Evolutionary conservation across 2,888 invertebrate species (phyloP).

Genomic region (Hemicrepidius hirtus): DNA sequence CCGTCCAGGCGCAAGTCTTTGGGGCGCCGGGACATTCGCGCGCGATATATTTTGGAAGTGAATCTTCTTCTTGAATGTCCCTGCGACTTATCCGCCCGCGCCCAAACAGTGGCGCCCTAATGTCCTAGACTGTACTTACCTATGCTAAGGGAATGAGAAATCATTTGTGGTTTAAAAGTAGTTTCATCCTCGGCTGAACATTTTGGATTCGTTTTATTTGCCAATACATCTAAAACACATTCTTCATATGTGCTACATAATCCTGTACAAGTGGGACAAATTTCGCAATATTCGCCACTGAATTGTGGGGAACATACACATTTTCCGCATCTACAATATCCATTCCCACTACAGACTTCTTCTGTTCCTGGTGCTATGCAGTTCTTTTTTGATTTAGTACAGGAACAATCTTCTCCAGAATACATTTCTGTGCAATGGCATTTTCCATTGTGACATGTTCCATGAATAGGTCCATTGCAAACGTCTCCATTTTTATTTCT

Average conservation of each 20-base stretch:
- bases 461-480: conserved; percentile 75
- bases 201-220: conserved; percentile 36
- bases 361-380: conserved; percentile 75
- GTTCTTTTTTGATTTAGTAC: conserved; percentile 71
- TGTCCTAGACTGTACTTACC: too few relatives aligned
- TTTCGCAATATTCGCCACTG: conserved; percentile 74
- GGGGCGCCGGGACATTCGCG: too few relatives aligned
- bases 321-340: conserved; percentile 84
- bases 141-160: neutral
- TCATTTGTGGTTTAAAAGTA: conserved; percentile 36
- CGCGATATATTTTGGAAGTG: too few relatives aligned
- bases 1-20: too few relatives aligned
- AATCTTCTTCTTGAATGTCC: too few relatives aligned
- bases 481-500: conserved; percentile 67
- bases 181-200: conserved; percentile 44
- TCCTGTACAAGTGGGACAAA: conserved; percentile 73
- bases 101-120: too few relatives aligned
- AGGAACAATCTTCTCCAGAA: conserved; percentile 77
- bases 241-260: conserved; percentile 74
- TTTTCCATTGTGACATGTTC: conserved; percentile 84
- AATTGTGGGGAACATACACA: conserved; percentile 66
- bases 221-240: conserved; percentile 63
- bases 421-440: conserved; percentile 81
- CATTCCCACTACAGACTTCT: conserved; percentile 81
- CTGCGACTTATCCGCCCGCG: too few relatives aligned